Conservation (phyloP, 2,888 invertebrate genomes). For the Adineta ricciae region DNA sequence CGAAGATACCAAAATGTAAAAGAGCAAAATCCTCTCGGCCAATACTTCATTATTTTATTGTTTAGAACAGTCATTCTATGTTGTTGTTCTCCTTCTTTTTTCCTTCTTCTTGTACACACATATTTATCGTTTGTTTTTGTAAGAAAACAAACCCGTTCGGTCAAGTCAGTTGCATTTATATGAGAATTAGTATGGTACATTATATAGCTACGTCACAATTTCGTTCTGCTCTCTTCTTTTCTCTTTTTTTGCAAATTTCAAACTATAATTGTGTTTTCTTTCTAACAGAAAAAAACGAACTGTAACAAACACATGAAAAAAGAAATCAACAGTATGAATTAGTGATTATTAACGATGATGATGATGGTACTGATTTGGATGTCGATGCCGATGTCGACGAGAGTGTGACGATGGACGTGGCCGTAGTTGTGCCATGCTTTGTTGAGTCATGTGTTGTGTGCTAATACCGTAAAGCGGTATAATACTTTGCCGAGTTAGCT, state of each 20-base stretch:
- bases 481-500: not conserved
- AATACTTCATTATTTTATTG: not conserved
- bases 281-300: not conserved
- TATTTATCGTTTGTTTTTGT: not conserved
- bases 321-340: not conserved
- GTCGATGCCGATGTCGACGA: not conserved
- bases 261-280: not conserved
- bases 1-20: conserved; percentile 5
- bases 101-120: too few relatives aligned
- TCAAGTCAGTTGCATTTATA: not conserved
- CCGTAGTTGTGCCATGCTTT: not conserved
- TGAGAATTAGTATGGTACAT: not conserved
- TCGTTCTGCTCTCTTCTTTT: too few relatives aligned
- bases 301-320: not conserved
- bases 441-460: not conserved
- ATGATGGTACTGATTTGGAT: not conserved
- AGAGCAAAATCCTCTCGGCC: not conserved
- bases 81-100: not conserved
- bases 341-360: not conserved
- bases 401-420: too few relatives aligned
- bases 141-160: not conserved
- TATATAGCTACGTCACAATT: not conserved
- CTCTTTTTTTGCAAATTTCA: not conserved
- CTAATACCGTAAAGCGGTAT: not conserved
- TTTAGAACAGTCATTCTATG: not conserved